Evolutionary conservation across 1,140 invertebrate species (phyloP), one percentile per base, ranked within the genome.

Genomic region (Tetramorium parvispinum): DNA sequence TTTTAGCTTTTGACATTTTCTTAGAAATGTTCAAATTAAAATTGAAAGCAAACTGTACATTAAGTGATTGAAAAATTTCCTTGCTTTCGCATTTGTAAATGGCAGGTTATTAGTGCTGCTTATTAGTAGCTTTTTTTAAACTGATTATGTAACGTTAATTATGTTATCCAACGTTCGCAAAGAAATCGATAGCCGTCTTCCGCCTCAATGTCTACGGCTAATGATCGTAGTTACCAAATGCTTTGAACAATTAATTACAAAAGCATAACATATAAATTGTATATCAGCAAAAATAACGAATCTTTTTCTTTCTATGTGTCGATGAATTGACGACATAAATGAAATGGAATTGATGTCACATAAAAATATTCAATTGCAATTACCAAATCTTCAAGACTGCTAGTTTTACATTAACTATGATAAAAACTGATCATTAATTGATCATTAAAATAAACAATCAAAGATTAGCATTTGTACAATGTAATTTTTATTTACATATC

Each of bases 211-310:
- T 68, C 6, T 43, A 24, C 51, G n/a, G 3, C 40, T 76, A 78
- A 51, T 61, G 21, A 79, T 46, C 11, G 16, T 27, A 32, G 21
- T 63, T 0, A 7, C 16, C 21, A 32, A 81, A 70, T 24, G 3
- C 65, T 81, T 81, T 40, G 49, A 81, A 70, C 16, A 70, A 81
- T 43, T 81, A 71, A 24, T 11, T 59, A 32, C 18, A 18, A 66
- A 51, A n/a, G 10, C 24, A 40, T 53, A 53, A 32, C 16, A 24
- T 21, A 21, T 53, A 79, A 79, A 79, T 66, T 78, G 24, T 43
- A 24, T 55, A 57, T 59, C 61, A 61, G 2, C 11, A 46, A 76
- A 37, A 61, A 51, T 55, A 37, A 11, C 81, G 43, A 21, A 49
- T 37, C 13, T 49, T 13, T 16, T 32, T 40, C 18, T 37, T 40